Percentiles rank a stretch among this genome's conserved stretches.
Evolutionary conservation across 2,113 vertebrate species (phyloP).

Genomic region (Orientallactaga bullata): DNA sequence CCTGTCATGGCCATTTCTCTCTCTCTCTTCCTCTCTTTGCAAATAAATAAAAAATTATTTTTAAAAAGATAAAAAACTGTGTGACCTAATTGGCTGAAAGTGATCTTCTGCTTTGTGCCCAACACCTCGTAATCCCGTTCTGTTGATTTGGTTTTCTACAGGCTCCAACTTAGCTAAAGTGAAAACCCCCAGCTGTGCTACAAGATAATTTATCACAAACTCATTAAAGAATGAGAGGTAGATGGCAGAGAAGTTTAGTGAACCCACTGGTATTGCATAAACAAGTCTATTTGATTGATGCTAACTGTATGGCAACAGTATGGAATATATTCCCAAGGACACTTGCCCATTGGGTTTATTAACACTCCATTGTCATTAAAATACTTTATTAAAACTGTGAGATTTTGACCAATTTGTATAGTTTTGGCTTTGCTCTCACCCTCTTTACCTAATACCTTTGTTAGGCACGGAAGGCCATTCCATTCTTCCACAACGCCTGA

Average conservation of each 20-base stretch:
- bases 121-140: neutral
- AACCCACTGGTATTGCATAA: neutral
- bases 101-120: neutral
- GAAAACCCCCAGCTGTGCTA: neutral
- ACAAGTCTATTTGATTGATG: neutral
- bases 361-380: conserved; percentile 52
- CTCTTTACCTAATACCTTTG: neutral
- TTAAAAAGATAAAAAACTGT: neutral
- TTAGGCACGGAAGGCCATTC: neutral
- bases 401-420: neutral
- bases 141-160: conserved; percentile 25
- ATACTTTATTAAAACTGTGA: conserved; percentile 52
- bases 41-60: too few species aligned
- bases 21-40: too few species aligned
- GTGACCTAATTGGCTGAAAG: too few species aligned
- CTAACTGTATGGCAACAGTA: neutral
- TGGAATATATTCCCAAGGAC: conserved; percentile 59
- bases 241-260: neutral
- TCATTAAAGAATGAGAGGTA: neutral
- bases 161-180: conserved; percentile 10
- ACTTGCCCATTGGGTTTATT: conserved; percentile 54
- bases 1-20: too few species aligned
- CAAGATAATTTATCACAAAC: neutral
- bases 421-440: conserved; percentile 33
- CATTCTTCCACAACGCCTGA: neutral